Evolutionary conservation across 2,888 invertebrate genomes (phyloP), one percentile per base, ranked within the genome.

Genomic region (Marasmarcha lunaedactyla): DNA sequence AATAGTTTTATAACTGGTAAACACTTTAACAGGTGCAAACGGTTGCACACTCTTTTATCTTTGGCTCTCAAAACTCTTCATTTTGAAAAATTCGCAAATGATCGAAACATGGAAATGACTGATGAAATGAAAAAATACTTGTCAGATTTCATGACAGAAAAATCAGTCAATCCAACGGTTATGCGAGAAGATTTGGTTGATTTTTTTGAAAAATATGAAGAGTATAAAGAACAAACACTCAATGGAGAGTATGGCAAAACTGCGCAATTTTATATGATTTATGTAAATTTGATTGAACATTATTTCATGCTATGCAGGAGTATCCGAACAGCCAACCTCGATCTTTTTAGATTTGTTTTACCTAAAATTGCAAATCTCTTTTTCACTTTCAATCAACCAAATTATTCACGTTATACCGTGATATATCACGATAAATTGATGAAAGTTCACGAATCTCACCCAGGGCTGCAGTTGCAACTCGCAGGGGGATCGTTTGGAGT

Each of bases 1-100:
- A 51, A 51, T 41, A 48, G 57, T 14, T 59, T 59, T 46, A 15
- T 57, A n/a, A 49, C 47, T 6, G 49, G 59, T 20, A 59, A 58
- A 43, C 52, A 57, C 42, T 60, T 52, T 35, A 59, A 59, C 36
- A 42, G 56, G 4, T 59, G 57, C 33, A 55, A 56, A 42, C 34
- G 45, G 15, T 26, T 49, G 6, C 48, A 50, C 42, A 44, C 48
- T 26, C 15, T 50, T 20, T 14, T 47, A 27, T 25, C 45, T n/a
- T 4, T 45, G 9, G 47, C 37, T 11, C 33, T 47, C n/a, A 33
- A 49, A 39, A 34, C 42, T 33, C 39, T 46, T 40, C 40, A 42
- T 46, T 50, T 50, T 34, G 33, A 45, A 35, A 41, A 39, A 26
- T 42, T 44, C 40, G 25, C 42, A 25, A 30, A 46, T 35, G 15